Conservation (phyloP, 35 echinoderm and acorn worm genomes). For the Lytechinus pictus region DNA sequence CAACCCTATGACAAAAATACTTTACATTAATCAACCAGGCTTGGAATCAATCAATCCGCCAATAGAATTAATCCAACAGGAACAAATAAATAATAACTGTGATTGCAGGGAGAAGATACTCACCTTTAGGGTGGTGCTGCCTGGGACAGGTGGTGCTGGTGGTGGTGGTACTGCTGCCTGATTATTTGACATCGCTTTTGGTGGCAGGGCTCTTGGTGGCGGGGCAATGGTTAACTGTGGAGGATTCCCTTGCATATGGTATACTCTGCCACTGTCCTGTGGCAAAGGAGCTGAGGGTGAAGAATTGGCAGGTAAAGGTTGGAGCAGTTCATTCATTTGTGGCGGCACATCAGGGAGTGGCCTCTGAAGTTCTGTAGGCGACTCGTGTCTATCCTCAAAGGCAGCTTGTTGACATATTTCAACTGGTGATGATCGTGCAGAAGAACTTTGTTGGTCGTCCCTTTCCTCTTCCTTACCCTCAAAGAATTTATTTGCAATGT, state of each 20-base stretch:
- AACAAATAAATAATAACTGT: not conserved
- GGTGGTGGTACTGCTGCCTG: too few relatives aligned
- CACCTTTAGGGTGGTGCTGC: not conserved
- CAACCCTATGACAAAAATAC: too few relatives aligned
- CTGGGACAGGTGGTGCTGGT: not conserved
- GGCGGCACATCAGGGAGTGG: constrained; percentile 4
- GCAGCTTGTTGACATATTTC: not conserved
- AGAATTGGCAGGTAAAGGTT: not conserved
- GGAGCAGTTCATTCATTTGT: not conserved
- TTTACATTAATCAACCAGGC: too few relatives aligned
- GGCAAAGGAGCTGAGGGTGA: not conserved
- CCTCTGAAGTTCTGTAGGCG: not conserved
- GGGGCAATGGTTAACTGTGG: not conserved
- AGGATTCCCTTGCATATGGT: not conserved
- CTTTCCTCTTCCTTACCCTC: constrained; percentile 37
- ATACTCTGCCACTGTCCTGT: not conserved
- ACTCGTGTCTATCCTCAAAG: not conserved
- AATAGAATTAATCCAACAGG: not conserved
- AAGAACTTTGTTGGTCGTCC: not conserved
- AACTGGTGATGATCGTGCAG: not conserved
- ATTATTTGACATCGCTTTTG: not conserved
- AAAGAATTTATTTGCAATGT: constrained; percentile 62
- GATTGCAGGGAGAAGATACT: not conserved
- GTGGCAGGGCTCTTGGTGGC: not conserved
- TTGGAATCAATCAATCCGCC: too few relatives aligned